Evolutionary conservation across 2,113 vertebrate species (phyloP).

Genomic region (Aphelocoma coerulescens): DNA sequence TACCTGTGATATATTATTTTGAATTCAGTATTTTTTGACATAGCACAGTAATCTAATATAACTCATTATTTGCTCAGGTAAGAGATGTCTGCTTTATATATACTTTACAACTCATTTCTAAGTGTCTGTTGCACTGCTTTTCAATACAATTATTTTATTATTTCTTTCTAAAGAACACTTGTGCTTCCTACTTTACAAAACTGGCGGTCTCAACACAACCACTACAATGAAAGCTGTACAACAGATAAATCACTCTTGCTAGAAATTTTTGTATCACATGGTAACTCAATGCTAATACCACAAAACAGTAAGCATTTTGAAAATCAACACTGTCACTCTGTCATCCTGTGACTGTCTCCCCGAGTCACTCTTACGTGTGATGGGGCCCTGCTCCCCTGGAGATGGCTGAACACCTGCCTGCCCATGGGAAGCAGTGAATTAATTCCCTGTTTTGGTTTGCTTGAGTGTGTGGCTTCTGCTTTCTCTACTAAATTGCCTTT

Average conservation of each 20-base stretch:
- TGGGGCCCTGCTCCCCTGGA: background rate
- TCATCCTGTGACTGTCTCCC: background rate
- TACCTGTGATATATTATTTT: background rate
- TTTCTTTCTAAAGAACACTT: background rate
- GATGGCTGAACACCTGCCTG: background rate
- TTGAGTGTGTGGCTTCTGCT: background rate
- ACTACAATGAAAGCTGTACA: background rate
- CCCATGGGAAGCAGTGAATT: background rate
- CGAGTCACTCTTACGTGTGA: fast-evolving
- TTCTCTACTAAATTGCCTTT: background rate
- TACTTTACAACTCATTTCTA: background rate
- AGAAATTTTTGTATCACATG: background rate
- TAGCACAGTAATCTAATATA: background rate
- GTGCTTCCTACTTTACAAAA: background rate
- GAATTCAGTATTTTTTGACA: background rate
- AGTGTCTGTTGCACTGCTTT: background rate
- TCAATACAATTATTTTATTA: background rate
- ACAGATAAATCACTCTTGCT: background rate
- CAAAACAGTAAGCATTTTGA: background rate
- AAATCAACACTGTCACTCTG: background rate
- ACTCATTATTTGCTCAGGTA: background rate
- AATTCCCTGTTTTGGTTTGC: background rate
- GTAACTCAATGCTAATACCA: background rate
- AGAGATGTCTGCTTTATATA: background rate
- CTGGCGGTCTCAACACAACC: background rate